Base-by-base conservation (phyloP, 1,140 invertebrate species). In the Hylaeus volcanicus region DNA sequence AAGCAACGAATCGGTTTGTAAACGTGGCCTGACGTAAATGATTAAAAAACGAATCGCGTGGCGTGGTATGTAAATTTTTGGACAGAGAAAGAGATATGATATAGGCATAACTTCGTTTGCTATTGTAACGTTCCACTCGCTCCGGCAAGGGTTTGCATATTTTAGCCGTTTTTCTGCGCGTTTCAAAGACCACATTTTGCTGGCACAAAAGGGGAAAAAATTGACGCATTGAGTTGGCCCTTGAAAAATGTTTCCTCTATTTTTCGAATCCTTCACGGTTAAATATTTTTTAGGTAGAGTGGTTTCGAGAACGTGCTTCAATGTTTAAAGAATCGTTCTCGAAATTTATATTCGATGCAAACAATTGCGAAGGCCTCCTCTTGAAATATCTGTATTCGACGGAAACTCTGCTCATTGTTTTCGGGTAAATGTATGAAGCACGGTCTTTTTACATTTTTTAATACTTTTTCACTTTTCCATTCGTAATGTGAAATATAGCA, bases 21-120 rank as follows among this genome's bases (percentile, higher is more conserved):
- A 63, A 41, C 61, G 37, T 63, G 14, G 12, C 26, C 26, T 26
- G 26, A 26, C 26, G 26, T 26, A 26, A 26, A 26, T 26, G 26
- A 11, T 63, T 9, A 12, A 41, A 5, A 41, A 37, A 63, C 37
- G 39, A 11, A 63, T 41, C 8, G 61, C 11, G 61, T 12, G 37
- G 37, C 1, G 60, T 63, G 41, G 37, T 41, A 41, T 63, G 61
- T 63, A 63, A 63, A 63, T 63, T 41, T 26, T 2, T 14, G 0
- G 12, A 14, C 3, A 41, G 61, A 41, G 14, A 39, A 63, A 41
- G 61, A 39, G 37, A 63, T 39, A 14, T 63, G 41, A 63, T 14
- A 41, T 37, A 63, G 26, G 61, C 41, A 63, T 39, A 41, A 63
- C 61, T 63, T 63, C 61, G 61, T 63, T 63, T 63, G 61, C 12